A percentile compares a stretch with the other conserved stretches of the same genome.
Evolutionary conservation across 2,113 vertebrate species (phyloP).

Genomic region (Chrysochloris asiatica): DNA sequence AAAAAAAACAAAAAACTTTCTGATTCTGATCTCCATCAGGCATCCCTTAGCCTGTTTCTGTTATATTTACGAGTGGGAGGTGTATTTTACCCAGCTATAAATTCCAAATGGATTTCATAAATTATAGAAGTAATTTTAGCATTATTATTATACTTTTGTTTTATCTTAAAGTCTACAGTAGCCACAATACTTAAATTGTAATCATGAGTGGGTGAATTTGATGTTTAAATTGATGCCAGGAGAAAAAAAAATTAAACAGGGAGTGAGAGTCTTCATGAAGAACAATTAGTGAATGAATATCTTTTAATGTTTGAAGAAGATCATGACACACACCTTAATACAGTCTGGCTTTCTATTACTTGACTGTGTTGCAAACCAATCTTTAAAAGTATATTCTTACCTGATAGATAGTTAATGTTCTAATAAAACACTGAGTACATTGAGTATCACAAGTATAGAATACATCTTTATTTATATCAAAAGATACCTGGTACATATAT

Average conservation of each 20-base stretch:
- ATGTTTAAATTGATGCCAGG: neutral
- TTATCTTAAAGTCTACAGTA: neutral
- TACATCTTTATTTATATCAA: conserved; percentile 3
- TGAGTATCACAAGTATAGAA: neutral
- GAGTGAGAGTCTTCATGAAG: neutral
- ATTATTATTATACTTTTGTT: neutral
- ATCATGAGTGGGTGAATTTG: neutral
- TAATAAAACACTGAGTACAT: conserved; percentile 7
- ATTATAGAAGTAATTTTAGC: neutral
- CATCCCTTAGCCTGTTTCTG: neutral
- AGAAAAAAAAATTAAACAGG: neutral
- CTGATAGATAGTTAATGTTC: neutral
- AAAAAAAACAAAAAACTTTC: conserved; percentile 40
- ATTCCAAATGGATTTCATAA: conserved; percentile 12
- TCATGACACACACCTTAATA: neutral
- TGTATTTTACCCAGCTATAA: conserved; percentile 17
- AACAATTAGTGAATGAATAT: conserved; percentile 36
- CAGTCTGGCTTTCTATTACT: neutral
- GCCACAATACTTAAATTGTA: neutral
- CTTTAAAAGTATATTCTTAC: conserved; percentile 38
- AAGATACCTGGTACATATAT: neutral
- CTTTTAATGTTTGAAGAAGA: neutral
- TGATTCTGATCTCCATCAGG: neutral
- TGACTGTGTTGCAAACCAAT: conserved; percentile 16
- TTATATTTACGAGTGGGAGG: neutral